phyloP scores from a whole-genome alignment of 2,888 invertebrate genomes.

The Drosophila antonietae region DNA sequence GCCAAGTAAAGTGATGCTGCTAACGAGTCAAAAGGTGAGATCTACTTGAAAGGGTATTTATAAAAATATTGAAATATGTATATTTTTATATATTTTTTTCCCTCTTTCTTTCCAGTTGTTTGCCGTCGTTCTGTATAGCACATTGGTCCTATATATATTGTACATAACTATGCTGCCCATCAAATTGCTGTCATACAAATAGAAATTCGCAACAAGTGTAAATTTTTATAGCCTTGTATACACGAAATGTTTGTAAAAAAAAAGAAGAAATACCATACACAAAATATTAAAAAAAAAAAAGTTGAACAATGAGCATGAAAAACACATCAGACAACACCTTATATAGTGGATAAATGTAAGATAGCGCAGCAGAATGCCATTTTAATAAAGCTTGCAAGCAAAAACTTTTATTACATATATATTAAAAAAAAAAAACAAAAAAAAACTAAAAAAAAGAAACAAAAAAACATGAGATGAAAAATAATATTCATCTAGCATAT shows the following conservation, averaged over 20 bases:
- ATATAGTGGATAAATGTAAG: constrained; percentile 48
- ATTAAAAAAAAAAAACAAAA: constrained; percentile 1
- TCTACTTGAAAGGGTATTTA: too few relatives aligned
- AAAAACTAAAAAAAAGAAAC: background rate
- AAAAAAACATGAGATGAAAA: constrained; percentile 3
- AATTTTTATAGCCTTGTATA: constrained; percentile 62
- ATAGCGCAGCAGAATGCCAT: constrained; percentile 47
- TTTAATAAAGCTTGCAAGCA: constrained; percentile 65
- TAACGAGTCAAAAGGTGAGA: constrained; percentile 47
- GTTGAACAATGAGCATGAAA: constrained; percentile 12
- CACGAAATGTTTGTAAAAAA: constrained; percentile 57
- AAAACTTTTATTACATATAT: constrained; percentile 17
- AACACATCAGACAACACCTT: constrained; percentile 16
- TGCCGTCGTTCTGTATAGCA: constrained; percentile 61
- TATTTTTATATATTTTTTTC: background rate
- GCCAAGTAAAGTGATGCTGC: constrained; percentile 36
- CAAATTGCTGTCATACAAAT: constrained; percentile 68
- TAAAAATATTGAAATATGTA: too few relatives aligned
- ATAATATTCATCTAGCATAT: constrained; percentile 1
- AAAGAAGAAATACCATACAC: constrained; percentile 4
- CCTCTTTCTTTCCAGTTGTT: constrained; percentile 52
- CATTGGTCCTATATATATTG: constrained; percentile 52
- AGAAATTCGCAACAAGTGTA: constrained; percentile 65
- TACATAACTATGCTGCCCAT: constrained; percentile 60
- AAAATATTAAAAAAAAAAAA: constrained; percentile 4